These are phyloP conservation scores for Tarsius wallacei DNA, from an alignment of 2,797 vertebrate species.

Conservation along the genomic window DNA sequence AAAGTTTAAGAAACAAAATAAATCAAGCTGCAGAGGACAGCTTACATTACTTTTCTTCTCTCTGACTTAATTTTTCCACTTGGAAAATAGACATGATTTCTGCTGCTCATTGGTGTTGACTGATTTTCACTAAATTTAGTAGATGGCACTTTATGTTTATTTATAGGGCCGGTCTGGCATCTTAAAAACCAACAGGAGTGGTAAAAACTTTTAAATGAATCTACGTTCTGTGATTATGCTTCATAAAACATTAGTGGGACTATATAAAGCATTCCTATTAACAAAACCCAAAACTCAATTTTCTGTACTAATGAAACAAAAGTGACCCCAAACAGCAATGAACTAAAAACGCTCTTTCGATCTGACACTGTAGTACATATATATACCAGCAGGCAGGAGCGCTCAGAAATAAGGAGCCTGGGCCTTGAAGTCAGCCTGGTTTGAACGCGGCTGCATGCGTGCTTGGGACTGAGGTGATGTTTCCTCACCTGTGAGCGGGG, in stretches of 20 bases:
- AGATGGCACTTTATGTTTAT: slow-evolving; percentile 50
- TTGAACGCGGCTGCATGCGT: neutral
- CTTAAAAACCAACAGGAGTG: neutral
- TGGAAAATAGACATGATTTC: slow-evolving; percentile 54
- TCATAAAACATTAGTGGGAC: neutral
- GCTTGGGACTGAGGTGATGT: neutral
- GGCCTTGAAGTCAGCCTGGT: neutral
- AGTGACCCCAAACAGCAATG: neutral
- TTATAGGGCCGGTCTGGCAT: slow-evolving; percentile 34
- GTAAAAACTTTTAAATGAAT: slow-evolving; percentile 4
- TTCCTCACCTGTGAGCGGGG: neutral
- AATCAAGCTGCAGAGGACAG: neutral
- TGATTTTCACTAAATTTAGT: slow-evolving; percentile 60
- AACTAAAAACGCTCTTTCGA: neutral
- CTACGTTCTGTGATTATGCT: neutral
- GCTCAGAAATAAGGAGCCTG: neutral
- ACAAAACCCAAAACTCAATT: slow-evolving; percentile 20
- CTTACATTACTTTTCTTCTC: neutral
- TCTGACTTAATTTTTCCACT: slow-evolving; percentile 55
- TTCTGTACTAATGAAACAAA: slow-evolving; percentile 38
- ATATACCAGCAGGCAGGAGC: neutral
- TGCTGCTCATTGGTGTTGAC: slow-evolving; percentile 42
- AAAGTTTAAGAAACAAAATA: slow-evolving; percentile 22
- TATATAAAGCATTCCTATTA: neutral
- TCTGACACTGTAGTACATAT: neutral